Conservation (phyloP, 23 tunicate species). For the Corella eumyota region DNA sequence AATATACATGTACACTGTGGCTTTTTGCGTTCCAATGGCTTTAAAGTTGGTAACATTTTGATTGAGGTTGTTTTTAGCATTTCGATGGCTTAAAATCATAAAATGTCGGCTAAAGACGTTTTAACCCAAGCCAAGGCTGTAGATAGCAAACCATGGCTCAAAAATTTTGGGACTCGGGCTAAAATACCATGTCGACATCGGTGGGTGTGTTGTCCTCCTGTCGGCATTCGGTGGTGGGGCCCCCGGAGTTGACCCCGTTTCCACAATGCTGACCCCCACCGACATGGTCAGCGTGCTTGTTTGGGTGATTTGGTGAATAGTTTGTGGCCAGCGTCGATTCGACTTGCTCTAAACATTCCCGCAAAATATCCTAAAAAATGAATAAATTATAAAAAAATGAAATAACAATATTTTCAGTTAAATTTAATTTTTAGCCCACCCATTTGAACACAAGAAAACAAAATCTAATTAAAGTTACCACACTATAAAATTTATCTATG, state of each 20-base stretch:
- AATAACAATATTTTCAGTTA: background rate
- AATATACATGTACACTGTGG: no score
- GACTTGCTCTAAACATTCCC: constrained; percentile 58
- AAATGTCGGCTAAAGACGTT: no score
- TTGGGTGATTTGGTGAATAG: constrained; percentile 3
- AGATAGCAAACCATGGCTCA: no score
- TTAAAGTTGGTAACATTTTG: no score
- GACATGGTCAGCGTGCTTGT: constrained; percentile 1
- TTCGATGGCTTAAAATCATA: no score
- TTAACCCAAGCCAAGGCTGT: no score
- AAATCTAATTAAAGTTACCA: no score
- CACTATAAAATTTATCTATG: no score
- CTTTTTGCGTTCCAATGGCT: no score
- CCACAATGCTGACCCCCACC: constrained; percentile 3
- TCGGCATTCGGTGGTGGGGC: constrained; percentile 10
- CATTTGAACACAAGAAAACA: no score
- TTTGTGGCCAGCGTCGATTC: constrained; percentile 26
- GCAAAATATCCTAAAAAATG: constrained; percentile 41
- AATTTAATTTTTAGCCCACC: no score
- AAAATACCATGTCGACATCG: constrained; percentile 40
- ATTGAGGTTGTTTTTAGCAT: no score
- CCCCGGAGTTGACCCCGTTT: background rate
- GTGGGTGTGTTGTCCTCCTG: constrained; percentile 36
- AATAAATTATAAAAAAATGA: background rate
- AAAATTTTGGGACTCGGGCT: background rate